Evolutionary conservation across 2,113 vertebrate species (phyloP).

Genomic region (Hydrolagus affinis): DNA sequence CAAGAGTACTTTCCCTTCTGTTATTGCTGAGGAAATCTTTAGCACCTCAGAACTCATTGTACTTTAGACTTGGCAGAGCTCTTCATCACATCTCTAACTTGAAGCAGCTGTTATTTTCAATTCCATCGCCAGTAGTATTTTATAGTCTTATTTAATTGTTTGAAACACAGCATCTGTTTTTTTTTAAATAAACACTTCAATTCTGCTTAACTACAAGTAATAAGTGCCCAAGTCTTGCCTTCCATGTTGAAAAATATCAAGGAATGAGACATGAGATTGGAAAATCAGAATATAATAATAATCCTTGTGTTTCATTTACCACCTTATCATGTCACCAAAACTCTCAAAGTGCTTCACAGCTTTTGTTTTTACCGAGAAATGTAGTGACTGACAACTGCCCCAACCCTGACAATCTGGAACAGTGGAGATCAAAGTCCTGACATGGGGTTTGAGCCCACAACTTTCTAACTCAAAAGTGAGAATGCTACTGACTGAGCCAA

Average conservation of each 20-base stretch:
- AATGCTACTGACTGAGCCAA: no score
- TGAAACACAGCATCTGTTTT: not conserved
- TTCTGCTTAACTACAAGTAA: slow-evolving; percentile 10
- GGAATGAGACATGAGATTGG: not conserved
- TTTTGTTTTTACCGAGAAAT: no score
- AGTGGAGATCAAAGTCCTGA: no score
- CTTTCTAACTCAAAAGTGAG: no score
- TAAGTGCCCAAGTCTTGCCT: slow-evolving; percentile 1
- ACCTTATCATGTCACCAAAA: no score
- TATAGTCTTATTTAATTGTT: slow-evolving; percentile 24
- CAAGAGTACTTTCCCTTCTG: not conserved
- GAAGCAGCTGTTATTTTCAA: slow-evolving; percentile 15
- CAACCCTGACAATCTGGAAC: no score
- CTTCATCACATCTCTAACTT: slow-evolving; percentile 13
- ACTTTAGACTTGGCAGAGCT: not conserved
- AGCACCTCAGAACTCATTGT: slow-evolving; percentile 25
- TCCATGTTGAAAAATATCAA: not conserved
- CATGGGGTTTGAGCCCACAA: no score
- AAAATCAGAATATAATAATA: not conserved
- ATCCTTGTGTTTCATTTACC: no score
- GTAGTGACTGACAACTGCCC: no score
- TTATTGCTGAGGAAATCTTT: not conserved
- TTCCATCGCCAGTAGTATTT: not conserved
- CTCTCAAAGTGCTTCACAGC: no score
- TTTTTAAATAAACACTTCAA: slow-evolving; percentile 1